phyloP scores from a whole-genome alignment of 2,888 invertebrate species.

The Nematopogon swammerdamellus region DNA sequence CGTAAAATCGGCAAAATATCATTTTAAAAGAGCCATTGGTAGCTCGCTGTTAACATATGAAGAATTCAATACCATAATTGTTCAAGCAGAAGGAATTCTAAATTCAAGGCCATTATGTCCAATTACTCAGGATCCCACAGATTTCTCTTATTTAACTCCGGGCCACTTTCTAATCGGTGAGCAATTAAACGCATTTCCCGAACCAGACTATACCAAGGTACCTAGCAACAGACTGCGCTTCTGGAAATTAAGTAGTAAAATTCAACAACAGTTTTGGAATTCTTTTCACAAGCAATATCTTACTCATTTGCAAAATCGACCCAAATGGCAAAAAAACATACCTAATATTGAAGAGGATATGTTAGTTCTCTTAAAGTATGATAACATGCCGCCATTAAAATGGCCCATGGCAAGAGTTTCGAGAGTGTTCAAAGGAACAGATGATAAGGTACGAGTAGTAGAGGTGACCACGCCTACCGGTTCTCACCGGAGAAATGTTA shows the following conservation, averaged over 20 bases:
- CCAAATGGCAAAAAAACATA: slow-evolving; percentile 8
- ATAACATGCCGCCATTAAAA: background rate
- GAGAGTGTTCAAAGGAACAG: background rate
- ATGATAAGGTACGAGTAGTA: background rate
- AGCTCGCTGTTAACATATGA: slow-evolving; percentile 11
- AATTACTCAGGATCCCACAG: slow-evolving; percentile 13
- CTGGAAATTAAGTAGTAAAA: slow-evolving; percentile 3
- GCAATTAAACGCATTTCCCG: slow-evolving; percentile 4
- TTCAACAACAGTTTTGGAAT: slow-evolving; percentile 11
- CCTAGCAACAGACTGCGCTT: slow-evolving; percentile 8
- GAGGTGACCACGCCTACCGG: slow-evolving; percentile 2
- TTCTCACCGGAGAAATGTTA: background rate
- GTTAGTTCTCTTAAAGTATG: background rate
- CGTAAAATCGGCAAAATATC: slow-evolving; percentile 11
- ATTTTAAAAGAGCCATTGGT: slow-evolving; percentile 10
- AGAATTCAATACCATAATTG: slow-evolving; percentile 13
- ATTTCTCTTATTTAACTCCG: slow-evolving; percentile 15
- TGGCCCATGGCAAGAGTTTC: slow-evolving; percentile 4
- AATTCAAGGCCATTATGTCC: slow-evolving; percentile 15
- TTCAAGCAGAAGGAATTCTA: slow-evolving; percentile 14
- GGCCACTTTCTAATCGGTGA: slow-evolving; percentile 20
- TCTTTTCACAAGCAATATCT: slow-evolving; percentile 11
- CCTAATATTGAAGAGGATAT: background rate
- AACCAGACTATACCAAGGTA: slow-evolving; percentile 10
- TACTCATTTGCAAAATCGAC: slow-evolving; percentile 8